Base-by-base conservation (phyloP, 92 coral and sea anemone genomes). In the Epizoanthus stellaris region DNA sequence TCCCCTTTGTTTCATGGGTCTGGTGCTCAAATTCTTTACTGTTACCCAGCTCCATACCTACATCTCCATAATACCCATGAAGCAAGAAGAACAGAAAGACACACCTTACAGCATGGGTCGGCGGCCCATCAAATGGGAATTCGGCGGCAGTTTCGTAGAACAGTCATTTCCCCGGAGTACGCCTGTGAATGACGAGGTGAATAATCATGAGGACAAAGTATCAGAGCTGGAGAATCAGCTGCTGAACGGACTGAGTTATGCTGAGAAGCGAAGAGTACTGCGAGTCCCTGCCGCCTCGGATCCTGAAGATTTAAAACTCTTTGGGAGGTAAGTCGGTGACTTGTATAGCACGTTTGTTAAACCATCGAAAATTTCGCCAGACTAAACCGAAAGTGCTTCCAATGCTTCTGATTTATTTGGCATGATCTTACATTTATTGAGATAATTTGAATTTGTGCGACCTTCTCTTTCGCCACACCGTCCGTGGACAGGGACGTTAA, bases 301-400 rank as follows among this genome's bases (percentile, higher is more conserved):
- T 61, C 89, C 93, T 17, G 99, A 96, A 56, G 99, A 96, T 79
- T 75, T 92, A 5, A 96, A 96, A 65, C 70, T 94, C 34, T 96
- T 96, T 88, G 90, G 95, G 16, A 92, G 94, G 99, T 94, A 86
- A 13, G 70, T 60, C 56, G 2, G 56, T 52, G 3, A 52, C 56
- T 52, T 52, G 1, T 52, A 52, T 2, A 52, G 12, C 12, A 52
- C 3, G 56, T 52, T 7, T 52, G 10, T 49, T 49, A 49, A 1
- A 13, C 56, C 11, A 47, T 47, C 53, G 9, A 47, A 4, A 49
- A 9, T 5, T 49, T 49, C 1, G 54, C 54, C 56, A 2, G 56
- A 52, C 12, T 3, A 52, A 52, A 52, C 56, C 14, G 56, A 52
- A 52, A 52, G 56, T 52, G 56, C 56, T 52, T 7, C 14, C 56